Conservation (phyloP, 2,113 vertebrate genomes). For the Oryzias celebensis region DNA sequence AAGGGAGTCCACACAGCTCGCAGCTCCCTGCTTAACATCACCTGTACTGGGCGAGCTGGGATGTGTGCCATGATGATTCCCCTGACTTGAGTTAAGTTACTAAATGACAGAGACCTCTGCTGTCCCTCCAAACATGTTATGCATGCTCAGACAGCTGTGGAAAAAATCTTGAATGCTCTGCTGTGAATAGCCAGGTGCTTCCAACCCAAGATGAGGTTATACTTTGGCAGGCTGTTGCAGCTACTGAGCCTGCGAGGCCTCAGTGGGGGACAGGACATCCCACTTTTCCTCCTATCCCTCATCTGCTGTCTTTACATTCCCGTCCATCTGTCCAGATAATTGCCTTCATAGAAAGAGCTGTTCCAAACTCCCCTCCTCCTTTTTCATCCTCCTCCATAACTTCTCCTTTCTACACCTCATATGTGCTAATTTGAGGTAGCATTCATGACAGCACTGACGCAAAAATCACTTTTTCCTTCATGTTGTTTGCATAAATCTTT, state of each 20-base stretch:
- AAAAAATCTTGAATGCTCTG: slow-evolving; percentile 61
- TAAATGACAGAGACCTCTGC: slow-evolving; percentile 68
- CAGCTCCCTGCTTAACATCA: slow-evolving; percentile 51
- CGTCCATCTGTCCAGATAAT: slow-evolving; percentile 37
- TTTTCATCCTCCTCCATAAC: slow-evolving; percentile 5
- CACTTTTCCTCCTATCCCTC: slow-evolving; percentile 64
- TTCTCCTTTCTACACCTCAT: neutral
- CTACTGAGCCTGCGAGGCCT: slow-evolving; percentile 67
- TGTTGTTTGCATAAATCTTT: no score
- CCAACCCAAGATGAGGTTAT: slow-evolving; percentile 69
- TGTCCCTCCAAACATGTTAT: slow-evolving; percentile 69
- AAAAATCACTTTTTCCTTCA: no score
- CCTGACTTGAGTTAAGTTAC: slow-evolving; percentile 63
- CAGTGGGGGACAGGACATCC: slow-evolving; percentile 55
- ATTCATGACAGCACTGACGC: no score
- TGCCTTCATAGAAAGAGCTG: slow-evolving; percentile 15
- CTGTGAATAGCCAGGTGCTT: slow-evolving; percentile 71
- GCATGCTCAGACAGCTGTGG: slow-evolving; percentile 64
- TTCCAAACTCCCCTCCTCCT: slow-evolving; percentile 16
- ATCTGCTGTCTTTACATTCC: slow-evolving; percentile 34
- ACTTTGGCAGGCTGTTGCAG: slow-evolving; percentile 65
- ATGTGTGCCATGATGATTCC: slow-evolving; percentile 45
- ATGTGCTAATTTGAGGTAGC: no score
- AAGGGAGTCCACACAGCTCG: slow-evolving; percentile 24
- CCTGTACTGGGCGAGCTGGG: slow-evolving; percentile 55